Evolutionary conservation across 2,797 vertebrate species (phyloP), one percentile per base, ranked within the genome.

Genomic region (Sebastes diploproa): DNA sequence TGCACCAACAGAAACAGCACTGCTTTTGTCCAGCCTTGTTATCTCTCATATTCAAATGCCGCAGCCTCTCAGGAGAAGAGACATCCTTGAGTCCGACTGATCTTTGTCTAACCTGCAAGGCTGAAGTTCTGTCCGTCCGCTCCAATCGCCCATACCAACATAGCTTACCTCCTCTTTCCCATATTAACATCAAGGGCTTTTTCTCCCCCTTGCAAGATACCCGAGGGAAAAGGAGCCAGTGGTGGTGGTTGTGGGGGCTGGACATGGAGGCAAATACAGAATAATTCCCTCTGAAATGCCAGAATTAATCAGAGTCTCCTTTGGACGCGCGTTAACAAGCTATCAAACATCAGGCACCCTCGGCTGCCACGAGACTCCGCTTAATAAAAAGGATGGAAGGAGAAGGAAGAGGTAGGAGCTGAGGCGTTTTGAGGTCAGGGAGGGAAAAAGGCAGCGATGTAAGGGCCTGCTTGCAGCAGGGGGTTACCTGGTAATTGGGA

Each of bases 271-370:
- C 73, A 92, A 90, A 93, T 88, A 87, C 84, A 90, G 90, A 91
- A 92, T 87, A 91, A 94, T 86, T 91, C 86, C 80, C 84, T 91
- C 86, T 89, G 91, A 94, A 93, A 93, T 92, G 91, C 84, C 93
- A 92, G 82, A 87, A 88, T 89, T 86, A 94, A 95, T 95, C 84
- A 92, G 69, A 77, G 55, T 89, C 87, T 91, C 61, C 55, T 81
- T 87, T 83, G 80, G 84, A 88, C 75, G 85, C 23, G 18, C 86
- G 88, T 86, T 94, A 94, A 94, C 91, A 94, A 92, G 88, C 92
- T 88, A 88, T 93, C 82, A 91, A 85, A 86, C 85, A 92, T 86
- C 88, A 86, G 86, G 88, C 74, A 72, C 74, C 71, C 80, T 76
- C 54, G 77, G 87, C 86, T 75, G 86, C 77, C 55, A 73, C 22